Evolutionary conservation across 2,113 vertebrate species (phyloP).

Genomic region (Petaurus breviceps): DNA sequence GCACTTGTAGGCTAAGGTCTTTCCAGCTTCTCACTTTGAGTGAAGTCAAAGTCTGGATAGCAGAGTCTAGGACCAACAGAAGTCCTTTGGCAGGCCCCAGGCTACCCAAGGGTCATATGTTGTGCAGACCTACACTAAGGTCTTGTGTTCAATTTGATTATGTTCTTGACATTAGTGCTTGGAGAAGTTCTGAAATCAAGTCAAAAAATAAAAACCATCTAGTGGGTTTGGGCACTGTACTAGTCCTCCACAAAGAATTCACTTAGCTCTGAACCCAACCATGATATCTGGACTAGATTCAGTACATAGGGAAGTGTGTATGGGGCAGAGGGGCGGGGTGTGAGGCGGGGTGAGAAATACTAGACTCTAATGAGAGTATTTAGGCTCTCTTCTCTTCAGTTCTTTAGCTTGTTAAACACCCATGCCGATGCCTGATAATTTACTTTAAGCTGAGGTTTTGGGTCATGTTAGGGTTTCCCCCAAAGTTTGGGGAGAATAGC

Average conservation of each 20-base stretch:
- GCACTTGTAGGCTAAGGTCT: too few species aligned
- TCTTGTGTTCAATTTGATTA: background rate
- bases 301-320: background rate
- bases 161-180: background rate
- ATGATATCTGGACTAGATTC: background rate
- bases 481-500: background rate
- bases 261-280: background rate
- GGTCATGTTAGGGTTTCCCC: background rate
- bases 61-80: background rate
- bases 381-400: background rate
- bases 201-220: background rate
- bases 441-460: background rate
- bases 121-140: background rate
- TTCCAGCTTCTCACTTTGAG: too few species aligned
- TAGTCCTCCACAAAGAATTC: background rate
- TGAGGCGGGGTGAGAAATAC: background rate
- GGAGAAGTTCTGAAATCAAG: background rate
- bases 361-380: background rate
- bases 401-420: background rate
- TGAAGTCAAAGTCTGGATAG: background rate
- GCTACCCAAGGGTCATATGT: too few species aligned
- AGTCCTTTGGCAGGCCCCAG: too few species aligned
- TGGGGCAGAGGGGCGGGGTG: background rate
- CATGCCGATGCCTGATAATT: background rate
- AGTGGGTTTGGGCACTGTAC: background rate